phyloP scores from a whole-genome alignment of 35 echinoderm and acorn worm genomes.

The Heliocidaris tuberculata region DNA sequence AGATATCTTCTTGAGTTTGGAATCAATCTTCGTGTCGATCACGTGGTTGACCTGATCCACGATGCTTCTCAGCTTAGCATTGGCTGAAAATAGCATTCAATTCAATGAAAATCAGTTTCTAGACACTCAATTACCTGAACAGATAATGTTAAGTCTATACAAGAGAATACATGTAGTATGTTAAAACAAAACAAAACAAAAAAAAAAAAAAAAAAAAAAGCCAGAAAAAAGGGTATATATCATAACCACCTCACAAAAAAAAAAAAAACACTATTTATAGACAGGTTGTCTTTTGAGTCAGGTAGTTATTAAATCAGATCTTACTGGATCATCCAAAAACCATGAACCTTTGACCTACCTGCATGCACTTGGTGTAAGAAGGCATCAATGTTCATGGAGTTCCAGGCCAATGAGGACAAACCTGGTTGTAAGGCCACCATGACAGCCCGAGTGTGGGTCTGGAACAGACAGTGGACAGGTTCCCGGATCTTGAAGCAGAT shows the following conservation, averaged over 20 bases:
- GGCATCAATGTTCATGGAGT: conserved; percentile 99
- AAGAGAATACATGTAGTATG: background rate
- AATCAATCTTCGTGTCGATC: conserved; percentile 81
- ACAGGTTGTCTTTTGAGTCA: no score
- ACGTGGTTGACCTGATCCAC: conserved; percentile 82
- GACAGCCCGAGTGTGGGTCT: conserved; percentile 70
- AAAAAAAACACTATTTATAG: no score
- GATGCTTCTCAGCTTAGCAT: conserved; percentile 69
- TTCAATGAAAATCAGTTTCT: background rate
- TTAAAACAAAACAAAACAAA: no score
- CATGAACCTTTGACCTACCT: conserved; percentile 55
- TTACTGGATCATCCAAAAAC: no score
- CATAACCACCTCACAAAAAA: no score
- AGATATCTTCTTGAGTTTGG: conserved; percentile 73
- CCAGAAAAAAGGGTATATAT: no score
- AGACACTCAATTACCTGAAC: background rate
- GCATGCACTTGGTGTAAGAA: conserved; percentile 94
- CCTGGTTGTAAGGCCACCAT: conserved; percentile 83
- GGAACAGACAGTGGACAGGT: conserved; percentile 79
- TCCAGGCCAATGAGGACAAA: conserved; percentile 89
- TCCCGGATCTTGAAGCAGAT: conserved; percentile 62
- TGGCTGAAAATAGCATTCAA: conserved; percentile 58
- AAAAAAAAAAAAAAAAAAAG: no score
- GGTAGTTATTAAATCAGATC: no score
- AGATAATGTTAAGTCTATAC: background rate